phyloP scores from a whole-genome alignment of 2,113 vertebrate species.

The Mionectes macconnelli region DNA sequence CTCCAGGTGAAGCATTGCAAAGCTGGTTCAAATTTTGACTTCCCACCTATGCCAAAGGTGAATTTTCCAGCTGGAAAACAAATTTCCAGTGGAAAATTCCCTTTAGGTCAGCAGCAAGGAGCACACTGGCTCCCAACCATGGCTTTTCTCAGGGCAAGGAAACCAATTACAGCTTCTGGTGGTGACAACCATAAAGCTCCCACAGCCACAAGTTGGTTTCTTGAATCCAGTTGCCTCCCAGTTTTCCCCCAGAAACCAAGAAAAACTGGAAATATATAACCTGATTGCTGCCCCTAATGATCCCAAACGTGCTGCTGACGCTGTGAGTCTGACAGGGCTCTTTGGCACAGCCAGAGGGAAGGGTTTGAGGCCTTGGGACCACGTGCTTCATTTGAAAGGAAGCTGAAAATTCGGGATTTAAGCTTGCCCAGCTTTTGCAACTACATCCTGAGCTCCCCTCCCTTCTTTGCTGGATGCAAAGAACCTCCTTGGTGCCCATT shows the following conservation, averaged over 20 bases:
- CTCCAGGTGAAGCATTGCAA: neutral
- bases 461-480: neutral
- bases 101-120: neutral
- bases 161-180: neutral
- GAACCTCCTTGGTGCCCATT: neutral
- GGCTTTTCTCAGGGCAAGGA: neutral
- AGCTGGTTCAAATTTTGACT: neutral
- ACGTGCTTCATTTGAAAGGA: accelerated
- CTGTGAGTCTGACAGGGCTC: neutral
- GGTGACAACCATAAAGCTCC: neutral
- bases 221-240: neutral
- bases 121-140: neutral
- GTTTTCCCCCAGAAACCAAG: neutral
- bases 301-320: neutral
- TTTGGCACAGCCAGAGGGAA: neutral
- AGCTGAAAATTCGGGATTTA: neutral
- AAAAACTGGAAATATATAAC: neutral
- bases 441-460: neutral
- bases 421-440: neutral
- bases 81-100: neutral
- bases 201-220: neutral
- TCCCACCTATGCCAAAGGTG: neutral
- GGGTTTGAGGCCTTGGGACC: neutral
- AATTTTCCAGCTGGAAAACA: neutral
- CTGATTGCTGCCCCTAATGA: neutral